Evolutionary conservation across 2,797 vertebrate genomes (phyloP).

Genomic region (Melopsittacus undulatus): DNA sequence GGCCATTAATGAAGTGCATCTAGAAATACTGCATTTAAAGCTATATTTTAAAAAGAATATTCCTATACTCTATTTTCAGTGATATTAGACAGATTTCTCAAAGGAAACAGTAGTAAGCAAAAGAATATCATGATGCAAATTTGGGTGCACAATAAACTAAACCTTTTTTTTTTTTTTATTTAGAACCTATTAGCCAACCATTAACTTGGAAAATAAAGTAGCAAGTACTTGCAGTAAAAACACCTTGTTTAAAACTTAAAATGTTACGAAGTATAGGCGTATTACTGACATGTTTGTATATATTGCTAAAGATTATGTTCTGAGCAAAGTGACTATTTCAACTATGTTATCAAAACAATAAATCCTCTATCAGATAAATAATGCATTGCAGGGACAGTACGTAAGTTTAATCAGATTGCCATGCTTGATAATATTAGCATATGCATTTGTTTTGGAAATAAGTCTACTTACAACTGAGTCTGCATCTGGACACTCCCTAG

Average conservation of each 20-base stretch:
- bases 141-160: not conserved
- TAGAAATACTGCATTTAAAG: not conserved
- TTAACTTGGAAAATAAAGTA: constrained; percentile 19
- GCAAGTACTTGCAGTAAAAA: not conserved
- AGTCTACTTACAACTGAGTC: constrained; percentile 91
- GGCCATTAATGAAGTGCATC: not conserved
- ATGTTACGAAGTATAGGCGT: not conserved
- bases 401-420: not conserved
- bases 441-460: constrained; percentile 14
- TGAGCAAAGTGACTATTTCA: not conserved
- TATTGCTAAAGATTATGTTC: not conserved
- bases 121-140: not conserved
- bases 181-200: not conserved
- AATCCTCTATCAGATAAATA: not conserved
- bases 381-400: not conserved
- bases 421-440: not conserved
- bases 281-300: not conserved
- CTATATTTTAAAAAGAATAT: not conserved
- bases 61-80: not conserved
- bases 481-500: constrained; percentile 92
- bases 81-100: not conserved
- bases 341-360: not conserved
- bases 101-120: not conserved
- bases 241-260: not conserved
- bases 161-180: not conserved